A percentile compares a stretch with the other conserved stretches of the same genome.
Evolutionary conservation across 2,797 vertebrate genomes (phyloP).

Genomic region (Nyctalus aviator): DNA sequence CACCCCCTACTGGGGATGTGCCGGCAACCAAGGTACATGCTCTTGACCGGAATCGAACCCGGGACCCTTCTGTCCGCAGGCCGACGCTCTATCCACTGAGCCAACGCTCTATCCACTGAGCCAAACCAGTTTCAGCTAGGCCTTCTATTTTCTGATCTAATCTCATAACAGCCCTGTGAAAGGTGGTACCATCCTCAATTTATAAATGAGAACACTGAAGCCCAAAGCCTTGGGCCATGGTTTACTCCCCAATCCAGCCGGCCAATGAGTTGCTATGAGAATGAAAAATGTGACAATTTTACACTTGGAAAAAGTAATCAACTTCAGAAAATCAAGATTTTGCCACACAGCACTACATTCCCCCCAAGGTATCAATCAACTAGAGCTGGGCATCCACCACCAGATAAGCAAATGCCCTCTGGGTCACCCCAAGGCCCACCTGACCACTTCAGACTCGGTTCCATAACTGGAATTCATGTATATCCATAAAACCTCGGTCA

Average conservation of each 20-base stretch:
- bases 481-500: not conserved
- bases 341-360: not conserved
- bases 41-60: too few relatives aligned
- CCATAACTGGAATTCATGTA: not conserved
- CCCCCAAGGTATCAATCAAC: not conserved
- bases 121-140: too few relatives aligned
- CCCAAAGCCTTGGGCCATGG: not conserved
- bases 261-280: not conserved
- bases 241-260: not conserved
- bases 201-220: not conserved
- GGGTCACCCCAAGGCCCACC: not conserved
- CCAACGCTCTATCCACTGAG: too few relatives aligned
- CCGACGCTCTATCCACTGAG: too few relatives aligned
- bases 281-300: not conserved
- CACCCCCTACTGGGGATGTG: too few relatives aligned
- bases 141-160: not conserved
- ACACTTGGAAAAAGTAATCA: not conserved
- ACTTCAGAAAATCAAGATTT: slow-evolving; percentile 13
- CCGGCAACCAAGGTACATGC: too few relatives aligned
- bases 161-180: not conserved
- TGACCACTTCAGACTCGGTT: not conserved
- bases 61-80: too few relatives aligned
- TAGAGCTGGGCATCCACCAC: not conserved
- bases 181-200: not conserved
- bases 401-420: not conserved